Base-by-base conservation (phyloP, 2,797 vertebrate genomes). In the Esox lucius region DNA sequence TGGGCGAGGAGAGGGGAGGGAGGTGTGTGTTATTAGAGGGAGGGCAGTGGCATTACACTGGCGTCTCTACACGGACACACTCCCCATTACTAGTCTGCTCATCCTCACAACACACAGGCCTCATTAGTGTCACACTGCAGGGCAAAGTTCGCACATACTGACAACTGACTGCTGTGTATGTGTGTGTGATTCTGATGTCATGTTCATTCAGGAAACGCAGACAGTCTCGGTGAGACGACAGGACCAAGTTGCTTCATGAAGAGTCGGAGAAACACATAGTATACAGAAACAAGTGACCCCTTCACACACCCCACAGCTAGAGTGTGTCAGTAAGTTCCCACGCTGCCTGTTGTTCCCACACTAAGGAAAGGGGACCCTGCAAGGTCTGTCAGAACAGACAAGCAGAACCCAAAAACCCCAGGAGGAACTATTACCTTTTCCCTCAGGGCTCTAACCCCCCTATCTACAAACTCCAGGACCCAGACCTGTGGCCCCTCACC, bases 11-110 rank as follows among this genome's bases (percentile, higher is more conserved):
- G 53, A 56, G 53, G n/a, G n/a, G n/a, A 56, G n/a, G 74, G 69
- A 59, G n/a, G 49, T 42, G 49, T 26, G 33, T 61, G 75, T 67
- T 66, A 75, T 80, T 77, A 81, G 71, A 78, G 81, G 76, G 72
- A 83, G 64, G 75, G 70, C 68, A 65, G 53, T 66, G 75, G 80
- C 75, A 83, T 85, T 80, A 84, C 71, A n/a, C 75, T 80, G 82
- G 78, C 75, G 75, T 81, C 83, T 80, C 71, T 51, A 69, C 72
- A 68, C 71, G 39, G 75, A 67, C 67, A 64, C 72, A 59, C 74
- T 73, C 66, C 70, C 66, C 74, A 73, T 80, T 80, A 69, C 39
- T 67, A 48, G 64, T 66, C 70, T 72, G 70, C 74, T 48, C 75
- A 56, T 77, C 49, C 53, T 56, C 53, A 61, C 65, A 66, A 39